phyloP scores from a whole-genome alignment of 2,113 vertebrate species.

The Onychostoma macrolepis region DNA sequence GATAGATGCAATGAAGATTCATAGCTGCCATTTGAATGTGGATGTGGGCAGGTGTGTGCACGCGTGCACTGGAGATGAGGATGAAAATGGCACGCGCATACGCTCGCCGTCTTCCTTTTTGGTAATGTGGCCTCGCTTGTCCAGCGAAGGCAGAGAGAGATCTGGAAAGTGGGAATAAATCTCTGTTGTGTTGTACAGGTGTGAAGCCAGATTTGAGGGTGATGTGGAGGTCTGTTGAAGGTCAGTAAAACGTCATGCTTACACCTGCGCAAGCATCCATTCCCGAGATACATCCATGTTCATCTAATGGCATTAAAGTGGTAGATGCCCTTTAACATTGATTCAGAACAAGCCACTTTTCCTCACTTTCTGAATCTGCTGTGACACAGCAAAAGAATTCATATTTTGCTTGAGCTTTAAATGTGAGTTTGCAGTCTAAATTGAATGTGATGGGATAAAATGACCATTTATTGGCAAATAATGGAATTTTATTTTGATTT shows the following conservation, averaged over 20 bases:
- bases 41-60: constrained; percentile 29
- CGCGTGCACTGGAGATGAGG: constrained; percentile 43
- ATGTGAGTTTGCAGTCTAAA: neutral
- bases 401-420: neutral
- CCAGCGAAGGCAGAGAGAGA: constrained; percentile 49
- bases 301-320: constrained; percentile 18
- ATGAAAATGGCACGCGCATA: constrained; percentile 64
- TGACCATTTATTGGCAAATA: neutral
- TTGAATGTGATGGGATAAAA: neutral
- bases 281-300: constrained; percentile 26
- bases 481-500: neutral
- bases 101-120: constrained; percentile 62
- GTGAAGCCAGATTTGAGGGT: constrained; percentile 51
- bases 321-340: neutral
- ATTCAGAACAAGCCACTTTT: constrained; percentile 19
- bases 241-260: constrained; percentile 21
- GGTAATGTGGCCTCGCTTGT: constrained; percentile 69
- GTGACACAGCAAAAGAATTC: neutral
- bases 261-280: neutral
- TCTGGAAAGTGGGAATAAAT: constrained; percentile 11
- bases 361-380: neutral
- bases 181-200: neutral
- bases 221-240: constrained; percentile 6
- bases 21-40: constrained; percentile 74
- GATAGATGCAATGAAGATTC: constrained; percentile 78